Base-by-base conservation (phyloP, 2,888 invertebrate species). In the Acanthosepion esculentum region DNA sequence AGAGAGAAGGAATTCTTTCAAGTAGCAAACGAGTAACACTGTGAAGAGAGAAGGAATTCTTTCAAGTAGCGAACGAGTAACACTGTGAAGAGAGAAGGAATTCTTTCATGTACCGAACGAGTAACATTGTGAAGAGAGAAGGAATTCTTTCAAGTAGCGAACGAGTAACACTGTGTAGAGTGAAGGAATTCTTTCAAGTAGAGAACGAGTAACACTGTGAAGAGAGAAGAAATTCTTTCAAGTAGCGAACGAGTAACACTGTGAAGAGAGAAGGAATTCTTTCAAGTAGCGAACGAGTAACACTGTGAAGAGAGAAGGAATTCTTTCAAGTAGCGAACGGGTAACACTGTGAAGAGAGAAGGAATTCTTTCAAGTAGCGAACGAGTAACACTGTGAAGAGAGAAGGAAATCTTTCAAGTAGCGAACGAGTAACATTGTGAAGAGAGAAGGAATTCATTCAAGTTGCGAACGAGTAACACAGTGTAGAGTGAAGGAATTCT, bases 91-190 rank as follows among this genome's bases (percentile, higher is more conserved):
- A 53, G 92, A 92, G 94, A 78, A n/a, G 3, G 91, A 64, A 59
- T 91, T n/a, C 53, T 92, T 64, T 48, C 33, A 50, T 64, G 29
- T 64, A 59, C 64, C 7, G 94, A 48, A 93, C 10, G 64, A 59
- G 64, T 53, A 41, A 41, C 3, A 2, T 2, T 2, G 41, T 2
- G 41, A 41, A 41, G 41, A 41, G 1, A 41, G 41, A 41, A 2
- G 3, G 41, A 41, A 41, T 41, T n/a, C n/a, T n/a, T n/a, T n/a
- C n/a, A n/a, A n/a, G n/a, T n/a, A n/a, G n/a, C n/a, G n/a, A n/a
- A n/a, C n/a, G n/a, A n/a, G n/a, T n/a, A n/a, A n/a, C n/a, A n/a
- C 97, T 97, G 95, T 94, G 95, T 95, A 48, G 93, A 53, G 92
- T 91, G 94, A 78, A n/a, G 3, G 91, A 64, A 59, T 91, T n/a